Conservation (phyloP, 2,797 vertebrate species). For the Hydrophis major region DNA sequence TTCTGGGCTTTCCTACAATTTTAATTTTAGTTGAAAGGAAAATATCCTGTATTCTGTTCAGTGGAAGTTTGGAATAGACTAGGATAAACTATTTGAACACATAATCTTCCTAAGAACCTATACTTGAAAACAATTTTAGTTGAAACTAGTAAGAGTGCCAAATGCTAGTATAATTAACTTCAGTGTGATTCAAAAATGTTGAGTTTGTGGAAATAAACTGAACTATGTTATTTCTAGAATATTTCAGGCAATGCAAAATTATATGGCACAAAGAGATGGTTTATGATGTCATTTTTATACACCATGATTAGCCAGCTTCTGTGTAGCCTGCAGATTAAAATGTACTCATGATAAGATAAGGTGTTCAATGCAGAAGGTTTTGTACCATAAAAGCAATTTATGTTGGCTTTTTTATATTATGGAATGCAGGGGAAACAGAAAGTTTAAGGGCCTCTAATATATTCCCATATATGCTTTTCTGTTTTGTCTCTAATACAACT, state of each 20-base stretch:
- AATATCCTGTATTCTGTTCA: background rate
- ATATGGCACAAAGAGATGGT: conserved; percentile 23
- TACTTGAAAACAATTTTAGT: background rate
- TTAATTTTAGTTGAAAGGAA: background rate
- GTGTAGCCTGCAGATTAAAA: conserved; percentile 23
- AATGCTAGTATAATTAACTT: background rate
- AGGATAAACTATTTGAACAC: background rate
- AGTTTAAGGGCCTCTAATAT: background rate
- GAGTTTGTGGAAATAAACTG: conserved; percentile 20
- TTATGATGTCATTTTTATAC: conserved; percentile 40
- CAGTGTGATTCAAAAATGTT: background rate
- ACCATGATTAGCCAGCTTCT: conserved; percentile 34
- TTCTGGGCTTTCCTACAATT: background rate
- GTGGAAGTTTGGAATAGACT: background rate
- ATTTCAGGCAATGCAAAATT: conserved; percentile 26
- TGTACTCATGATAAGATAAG: conserved; percentile 29
- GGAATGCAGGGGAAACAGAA: background rate
- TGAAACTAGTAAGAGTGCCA: background rate
- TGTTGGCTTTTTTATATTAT: background rate
- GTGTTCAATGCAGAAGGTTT: conserved; percentile 8
- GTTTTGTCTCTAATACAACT: background rate
- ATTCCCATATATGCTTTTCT: background rate
- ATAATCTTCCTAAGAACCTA: background rate
- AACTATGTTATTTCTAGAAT: conserved; percentile 6
- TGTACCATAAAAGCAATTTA: background rate